Percentiles rank a stretch among this genome's conserved stretches.
phyloP scores from a whole-genome alignment of 23 tunicate genomes.

The Ascidia mentula region DNA sequence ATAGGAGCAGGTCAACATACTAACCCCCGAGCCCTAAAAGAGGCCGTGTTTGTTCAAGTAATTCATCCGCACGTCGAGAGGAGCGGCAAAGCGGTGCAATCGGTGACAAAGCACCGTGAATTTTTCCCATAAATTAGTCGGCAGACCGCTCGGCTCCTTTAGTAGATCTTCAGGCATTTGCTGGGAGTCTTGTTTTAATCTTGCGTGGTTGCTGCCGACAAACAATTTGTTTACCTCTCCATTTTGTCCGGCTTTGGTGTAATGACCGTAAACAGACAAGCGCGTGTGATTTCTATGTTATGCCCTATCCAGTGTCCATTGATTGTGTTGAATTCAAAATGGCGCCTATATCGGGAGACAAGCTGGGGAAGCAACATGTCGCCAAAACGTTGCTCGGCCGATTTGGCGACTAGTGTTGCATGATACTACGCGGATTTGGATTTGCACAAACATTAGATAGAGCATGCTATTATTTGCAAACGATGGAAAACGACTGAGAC shows the following conservation, averaged over 20 bases:
- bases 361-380: too few relatives aligned
- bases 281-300: too few relatives aligned
- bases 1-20: not conserved
- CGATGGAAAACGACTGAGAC: too few relatives aligned
- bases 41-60: conserved; percentile 3
- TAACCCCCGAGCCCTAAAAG: not conserved
- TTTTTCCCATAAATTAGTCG: conserved; percentile 2
- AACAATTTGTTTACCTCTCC: not conserved
- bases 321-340: too few relatives aligned
- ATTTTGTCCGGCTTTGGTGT: not conserved
- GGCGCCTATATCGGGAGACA: not conserved
- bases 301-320: too few relatives aligned
- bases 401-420: too few relatives aligned
- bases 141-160: conserved; percentile 14
- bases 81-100: not conserved
- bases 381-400: too few relatives aligned
- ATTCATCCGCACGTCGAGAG: not conserved
- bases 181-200: not conserved
- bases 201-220: not conserved
- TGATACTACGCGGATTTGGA: too few relatives aligned
- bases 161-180: not conserved
- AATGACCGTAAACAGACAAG: not conserved
- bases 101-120: conserved; percentile 9
- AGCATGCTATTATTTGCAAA: too few relatives aligned
- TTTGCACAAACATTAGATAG: too few relatives aligned